Evolutionary conservation across 2,797 vertebrate genomes (phyloP).

Genomic region (Meriones psammophilus): DNA sequence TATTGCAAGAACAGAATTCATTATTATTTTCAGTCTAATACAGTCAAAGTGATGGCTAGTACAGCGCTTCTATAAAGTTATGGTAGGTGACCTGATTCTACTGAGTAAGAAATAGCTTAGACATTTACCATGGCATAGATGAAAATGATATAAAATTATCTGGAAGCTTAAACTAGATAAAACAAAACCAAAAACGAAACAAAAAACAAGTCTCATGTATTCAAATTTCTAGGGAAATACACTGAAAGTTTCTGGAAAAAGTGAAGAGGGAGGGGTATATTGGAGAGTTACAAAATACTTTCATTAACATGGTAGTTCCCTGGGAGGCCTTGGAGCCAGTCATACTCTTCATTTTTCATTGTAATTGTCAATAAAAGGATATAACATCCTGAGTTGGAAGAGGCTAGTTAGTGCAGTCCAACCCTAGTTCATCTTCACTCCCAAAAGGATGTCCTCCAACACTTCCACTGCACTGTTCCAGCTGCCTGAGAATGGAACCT

Average conservation of each 20-base stretch:
- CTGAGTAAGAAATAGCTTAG: neutral
- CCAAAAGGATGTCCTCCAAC: neutral
- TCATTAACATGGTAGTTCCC: conserved; percentile 20
- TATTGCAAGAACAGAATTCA: conserved; percentile 1
- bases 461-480: neutral
- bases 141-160: conserved; percentile 45
- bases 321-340: neutral
- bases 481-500: neutral
- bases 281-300: conserved; percentile 56
- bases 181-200: neutral
- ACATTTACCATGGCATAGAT: neutral
- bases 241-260: neutral
- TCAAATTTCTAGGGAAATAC: conserved; percentile 6
- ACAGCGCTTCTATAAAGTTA: conserved; percentile 1
- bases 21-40: conserved; percentile 22
- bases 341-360: neutral
- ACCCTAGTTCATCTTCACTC: neutral
- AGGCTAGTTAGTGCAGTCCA: neutral
- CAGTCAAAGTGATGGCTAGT: neutral
- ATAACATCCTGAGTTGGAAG: neutral
- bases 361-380: neutral
- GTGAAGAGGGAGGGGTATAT: neutral
- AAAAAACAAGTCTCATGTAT: conserved; percentile 34
- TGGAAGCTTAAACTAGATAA: conserved; percentile 28
- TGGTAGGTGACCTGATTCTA: conserved; percentile 9